Evolutionary conservation across 2,797 vertebrate species (phyloP).

Genomic region (Champsocephalus esox): DNA sequence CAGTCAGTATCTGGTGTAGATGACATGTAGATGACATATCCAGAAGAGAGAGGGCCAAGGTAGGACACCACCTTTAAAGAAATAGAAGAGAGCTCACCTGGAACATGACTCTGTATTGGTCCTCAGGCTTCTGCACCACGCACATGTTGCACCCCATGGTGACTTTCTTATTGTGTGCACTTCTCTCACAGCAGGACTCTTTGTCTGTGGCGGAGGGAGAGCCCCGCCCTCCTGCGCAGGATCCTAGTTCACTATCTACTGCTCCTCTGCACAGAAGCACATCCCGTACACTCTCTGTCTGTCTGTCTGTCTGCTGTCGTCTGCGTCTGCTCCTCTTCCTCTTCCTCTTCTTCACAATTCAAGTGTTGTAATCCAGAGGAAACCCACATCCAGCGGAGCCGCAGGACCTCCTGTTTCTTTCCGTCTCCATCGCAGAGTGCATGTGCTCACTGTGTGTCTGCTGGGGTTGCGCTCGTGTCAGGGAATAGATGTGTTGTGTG

Average conservation of each 20-base stretch:
- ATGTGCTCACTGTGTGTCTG: conserved; percentile 42
- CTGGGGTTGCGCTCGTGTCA: conserved; percentile 47
- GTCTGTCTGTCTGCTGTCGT: not conserved
- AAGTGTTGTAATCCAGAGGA: conserved; percentile 53
- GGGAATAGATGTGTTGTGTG: conserved; percentile 19
- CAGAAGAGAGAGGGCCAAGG: conserved; percentile 3
- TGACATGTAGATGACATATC: not conserved
- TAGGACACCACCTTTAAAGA: conserved; percentile 17
- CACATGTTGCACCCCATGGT: conserved; percentile 96
- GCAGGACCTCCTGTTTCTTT: conserved; percentile 22
- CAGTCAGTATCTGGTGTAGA: too few species aligned
- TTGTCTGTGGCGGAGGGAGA: conserved; percentile 76
- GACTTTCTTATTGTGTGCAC: conserved; percentile 11
- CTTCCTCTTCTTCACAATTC: conserved; percentile 29
- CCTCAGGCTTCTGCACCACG: conserved; percentile 92
- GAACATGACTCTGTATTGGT: conserved; percentile 93
- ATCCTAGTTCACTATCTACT: conserved; percentile 41
- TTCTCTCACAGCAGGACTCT: conserved; percentile 49
- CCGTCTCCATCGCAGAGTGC: conserved; percentile 47
- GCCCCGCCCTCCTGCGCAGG: conserved; percentile 74
- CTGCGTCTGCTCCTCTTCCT: too few species aligned
- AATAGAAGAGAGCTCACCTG: conserved; percentile 85
- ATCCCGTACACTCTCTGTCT: conserved; percentile 35
- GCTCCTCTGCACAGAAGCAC: conserved; percentile 59
- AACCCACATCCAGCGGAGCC: conserved; percentile 7